Conservation (phyloP, 2,888 invertebrate species). For the Sarcophaga subvicina region DNA sequence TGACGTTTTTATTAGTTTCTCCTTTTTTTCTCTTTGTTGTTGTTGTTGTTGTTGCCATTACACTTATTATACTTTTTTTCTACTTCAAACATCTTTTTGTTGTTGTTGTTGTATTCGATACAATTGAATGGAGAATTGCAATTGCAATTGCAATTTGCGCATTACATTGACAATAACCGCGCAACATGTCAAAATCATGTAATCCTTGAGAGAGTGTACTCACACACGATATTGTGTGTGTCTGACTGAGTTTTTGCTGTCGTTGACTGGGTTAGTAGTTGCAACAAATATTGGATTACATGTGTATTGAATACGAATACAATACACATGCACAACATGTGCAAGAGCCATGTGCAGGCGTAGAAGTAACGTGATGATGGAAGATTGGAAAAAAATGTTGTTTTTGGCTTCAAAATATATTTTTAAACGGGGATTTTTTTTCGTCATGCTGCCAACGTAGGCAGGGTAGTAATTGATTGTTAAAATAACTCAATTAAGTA, state of each 20-base stretch:
- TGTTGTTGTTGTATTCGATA: slow-evolving; percentile 28
- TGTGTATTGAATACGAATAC: background rate
- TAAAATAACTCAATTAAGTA: background rate
- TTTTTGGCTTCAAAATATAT: background rate
- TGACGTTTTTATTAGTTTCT: slow-evolving; percentile 57
- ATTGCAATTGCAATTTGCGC: slow-evolving; percentile 1
- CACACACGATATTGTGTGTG: background rate
- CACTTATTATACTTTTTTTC: slow-evolving; percentile 17
- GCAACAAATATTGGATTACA: slow-evolving; percentile 27
- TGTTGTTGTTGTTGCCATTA: background rate
- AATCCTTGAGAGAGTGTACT: slow-evolving; percentile 67
- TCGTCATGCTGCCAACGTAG: background rate
- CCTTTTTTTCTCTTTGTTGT: slow-evolving; percentile 21
- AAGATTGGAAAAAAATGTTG: background rate
- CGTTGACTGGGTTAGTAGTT: slow-evolving; percentile 22
- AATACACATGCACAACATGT: background rate
- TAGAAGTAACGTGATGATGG: slow-evolving; percentile 36
- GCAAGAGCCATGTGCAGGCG: slow-evolving; percentile 51
- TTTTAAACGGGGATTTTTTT: background rate
- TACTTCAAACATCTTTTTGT: too few species aligned
- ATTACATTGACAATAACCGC: slow-evolving; percentile 70
- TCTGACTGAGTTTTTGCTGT: background rate
- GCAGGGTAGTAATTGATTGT: background rate
- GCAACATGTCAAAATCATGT: slow-evolving; percentile 66
- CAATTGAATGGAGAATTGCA: background rate